Base-by-base conservation (phyloP, 1,140 invertebrate species). In the Lordiphosa mommai region DNA sequence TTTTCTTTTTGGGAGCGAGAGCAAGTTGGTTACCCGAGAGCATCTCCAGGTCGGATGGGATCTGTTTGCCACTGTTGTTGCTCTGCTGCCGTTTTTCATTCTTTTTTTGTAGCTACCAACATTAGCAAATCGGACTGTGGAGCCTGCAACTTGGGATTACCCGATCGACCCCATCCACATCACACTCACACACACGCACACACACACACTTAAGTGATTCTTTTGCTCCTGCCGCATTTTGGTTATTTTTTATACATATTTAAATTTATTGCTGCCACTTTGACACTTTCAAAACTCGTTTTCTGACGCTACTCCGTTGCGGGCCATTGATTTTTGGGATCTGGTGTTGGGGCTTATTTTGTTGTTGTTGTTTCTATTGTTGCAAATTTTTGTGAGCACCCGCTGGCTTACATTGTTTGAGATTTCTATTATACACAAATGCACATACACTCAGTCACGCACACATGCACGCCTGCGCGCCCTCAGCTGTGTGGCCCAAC, bases 201-300 rank as follows among this genome's bases (percentile, higher is more conserved):
- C 23, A 16, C 53, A 56, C 55, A 41, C 44, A 51, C 50, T 63
- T 67, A 82, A 80, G 76, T 76, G 71, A 82, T 80, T 80, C 66
- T 67, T 82, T 84, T 76, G 65, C 74, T 80, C 74, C 74, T 79
- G 59, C 56, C 56, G 63, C 37, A 48, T 40, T 64, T 61, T 65
- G 41, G 44, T 53, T 59, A 20, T 33, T 37, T 29, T 60, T 20
- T 38, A 33, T 59, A 47, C 66, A 57, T 57, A 66, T 74, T 70
- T 23, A 61, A 79, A 80, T 76, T 76, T 80, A 80, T 80, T 48
- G 56, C 65, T 68, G 61, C 71, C 76, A 80, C 76, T 80, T 80
- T 80, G 77, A 82, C 76, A 82, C 77, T 76, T 67, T 57, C 53
- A 49, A 80, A 80, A 80, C 76, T 59, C 37, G 76, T 80, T 82